Evolutionary conservation across 2,888 invertebrate species (phyloP).

Genomic region (Actias luna): DNA sequence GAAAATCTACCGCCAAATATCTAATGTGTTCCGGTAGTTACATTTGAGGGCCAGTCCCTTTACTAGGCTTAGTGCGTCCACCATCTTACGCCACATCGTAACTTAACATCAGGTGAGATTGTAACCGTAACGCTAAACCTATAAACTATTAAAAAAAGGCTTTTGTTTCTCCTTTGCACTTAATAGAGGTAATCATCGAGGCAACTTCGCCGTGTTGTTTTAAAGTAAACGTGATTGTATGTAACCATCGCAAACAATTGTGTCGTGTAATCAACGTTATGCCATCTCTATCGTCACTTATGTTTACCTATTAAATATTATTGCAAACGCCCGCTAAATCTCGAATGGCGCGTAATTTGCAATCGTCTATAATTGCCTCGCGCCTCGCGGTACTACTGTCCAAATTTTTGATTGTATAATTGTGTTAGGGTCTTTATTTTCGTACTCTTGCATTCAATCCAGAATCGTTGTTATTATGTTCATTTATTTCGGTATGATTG

Average conservation of each 20-base stretch:
- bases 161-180: neutral
- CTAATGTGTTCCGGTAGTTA: no score
- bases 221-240: slow-evolving; percentile 14
- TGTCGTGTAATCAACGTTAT: neutral
- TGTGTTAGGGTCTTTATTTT: neutral
- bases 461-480: neutral
- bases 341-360: slow-evolving; percentile 5
- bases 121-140: no score
- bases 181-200: neutral
- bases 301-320: slow-evolving; percentile 6
- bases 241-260: slow-evolving; percentile 10
- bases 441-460: neutral
- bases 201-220: neutral
- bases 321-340: slow-evolving; percentile 3
- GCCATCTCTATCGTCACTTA: slow-evolving; percentile 4
- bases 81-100: no score
- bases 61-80: no score
- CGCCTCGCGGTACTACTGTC: neutral
- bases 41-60: no score
- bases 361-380: slow-evolving; percentile 3
- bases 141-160: no score
- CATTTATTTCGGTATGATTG: no score
- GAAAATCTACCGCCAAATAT: no score
- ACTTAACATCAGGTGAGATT: no score
- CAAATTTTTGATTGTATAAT: neutral